phyloP scores from a whole-genome alignment of 2,888 invertebrate genomes.

The Clistopyga incitator region DNA sequence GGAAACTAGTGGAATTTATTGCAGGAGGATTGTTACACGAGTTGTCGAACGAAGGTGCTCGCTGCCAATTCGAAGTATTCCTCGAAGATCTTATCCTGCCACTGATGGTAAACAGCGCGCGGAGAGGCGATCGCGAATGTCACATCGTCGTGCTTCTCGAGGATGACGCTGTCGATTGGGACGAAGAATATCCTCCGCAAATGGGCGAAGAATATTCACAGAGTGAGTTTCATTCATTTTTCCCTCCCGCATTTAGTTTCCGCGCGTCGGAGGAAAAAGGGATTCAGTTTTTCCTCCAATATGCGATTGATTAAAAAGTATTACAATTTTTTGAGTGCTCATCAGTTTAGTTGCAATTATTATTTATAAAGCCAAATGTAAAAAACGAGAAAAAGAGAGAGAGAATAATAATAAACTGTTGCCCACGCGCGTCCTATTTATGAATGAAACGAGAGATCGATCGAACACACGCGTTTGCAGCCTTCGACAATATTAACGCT shows the following conservation, averaged over 20 bases:
- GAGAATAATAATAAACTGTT: not conserved
- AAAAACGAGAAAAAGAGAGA: not conserved
- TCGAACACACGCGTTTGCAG: conserved; percentile 4
- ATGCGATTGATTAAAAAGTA: not conserved
- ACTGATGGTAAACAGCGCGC: conserved; percentile 96
- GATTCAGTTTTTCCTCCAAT: not conserved
- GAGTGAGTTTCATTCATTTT: conserved; percentile 86
- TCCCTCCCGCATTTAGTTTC: not conserved
- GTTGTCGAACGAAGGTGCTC: conserved; percentile 99
- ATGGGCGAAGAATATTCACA: conserved; percentile 99
- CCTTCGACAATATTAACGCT: conserved; percentile 10
- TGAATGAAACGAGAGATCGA: conserved; percentile 24
- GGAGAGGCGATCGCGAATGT: conserved; percentile 98
- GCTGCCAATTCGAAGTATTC: conserved; percentile 98
- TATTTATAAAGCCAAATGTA: not conserved
- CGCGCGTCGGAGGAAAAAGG: not conserved
- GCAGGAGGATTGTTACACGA: conserved; percentile 97
- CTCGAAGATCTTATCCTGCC: conserved; percentile 98
- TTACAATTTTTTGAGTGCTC: not conserved
- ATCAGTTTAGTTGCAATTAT: not conserved
- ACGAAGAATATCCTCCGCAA: conserved; percentile 99
- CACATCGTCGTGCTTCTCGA: conserved; percentile 98
- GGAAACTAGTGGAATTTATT: conserved; percentile 69
- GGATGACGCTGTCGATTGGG: conserved; percentile 99
- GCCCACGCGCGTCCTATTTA: not conserved